These are phyloP conservation scores for Paelopatides confundens DNA, from an alignment of 53 echinoderm and acorn worm species.

Conservation along the genomic window DNA sequence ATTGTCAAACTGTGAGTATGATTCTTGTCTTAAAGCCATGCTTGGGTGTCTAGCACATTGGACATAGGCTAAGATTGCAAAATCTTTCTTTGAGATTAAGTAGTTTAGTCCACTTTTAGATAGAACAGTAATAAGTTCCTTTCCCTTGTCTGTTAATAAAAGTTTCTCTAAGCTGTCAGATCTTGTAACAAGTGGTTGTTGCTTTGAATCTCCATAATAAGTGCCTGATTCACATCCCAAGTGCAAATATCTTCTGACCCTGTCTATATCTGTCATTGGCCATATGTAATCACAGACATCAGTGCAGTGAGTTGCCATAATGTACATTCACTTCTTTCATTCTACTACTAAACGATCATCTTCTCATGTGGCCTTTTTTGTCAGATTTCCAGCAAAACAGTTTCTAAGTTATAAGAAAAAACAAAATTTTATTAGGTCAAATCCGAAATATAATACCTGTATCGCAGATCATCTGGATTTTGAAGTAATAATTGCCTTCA, in stretches of 20 bases:
- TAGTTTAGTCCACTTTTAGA: slow-evolving; percentile 64
- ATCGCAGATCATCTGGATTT: no score
- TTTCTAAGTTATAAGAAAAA: no score
- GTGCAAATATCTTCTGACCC: slow-evolving; percentile 68
- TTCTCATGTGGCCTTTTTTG: not conserved
- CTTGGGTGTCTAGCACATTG: slow-evolving; percentile 77
- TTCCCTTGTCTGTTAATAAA: slow-evolving; percentile 72
- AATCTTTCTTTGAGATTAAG: slow-evolving; percentile 58
- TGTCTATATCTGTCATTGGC: slow-evolving; percentile 78
- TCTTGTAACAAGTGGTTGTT: slow-evolving; percentile 47
- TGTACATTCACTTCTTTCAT: not conserved
- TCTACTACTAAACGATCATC: not conserved
- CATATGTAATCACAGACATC: slow-evolving; percentile 67
- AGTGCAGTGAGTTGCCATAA: slow-evolving; percentile 35
- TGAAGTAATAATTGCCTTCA: no score
- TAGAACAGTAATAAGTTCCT: slow-evolving; percentile 78
- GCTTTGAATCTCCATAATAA: slow-evolving; percentile 73
- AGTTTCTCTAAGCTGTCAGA: slow-evolving; percentile 72
- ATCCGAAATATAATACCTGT: no score
- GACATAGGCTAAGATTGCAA: slow-evolving; percentile 69
- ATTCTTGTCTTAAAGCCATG: slow-evolving; percentile 62
- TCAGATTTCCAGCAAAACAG: not conserved
- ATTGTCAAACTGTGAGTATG: slow-evolving; percentile 75
- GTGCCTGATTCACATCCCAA: slow-evolving; percentile 87
- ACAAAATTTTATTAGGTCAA: no score